These are phyloP conservation scores for Agrilus mali DNA, from an alignment of 2,888 invertebrate genomes.

Conservation along the genomic window DNA sequence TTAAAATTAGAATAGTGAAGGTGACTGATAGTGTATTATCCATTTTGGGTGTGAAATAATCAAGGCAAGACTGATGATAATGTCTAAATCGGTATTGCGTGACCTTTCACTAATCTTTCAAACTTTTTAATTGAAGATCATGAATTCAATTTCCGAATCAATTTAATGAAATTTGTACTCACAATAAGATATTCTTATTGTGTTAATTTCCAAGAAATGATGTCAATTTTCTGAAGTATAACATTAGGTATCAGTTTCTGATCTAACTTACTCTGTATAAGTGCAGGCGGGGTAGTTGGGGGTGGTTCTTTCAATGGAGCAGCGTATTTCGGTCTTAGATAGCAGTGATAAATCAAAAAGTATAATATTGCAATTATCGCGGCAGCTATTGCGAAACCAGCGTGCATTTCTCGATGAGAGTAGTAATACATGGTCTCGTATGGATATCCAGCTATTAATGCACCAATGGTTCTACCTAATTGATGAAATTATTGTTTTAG, in stretches of 20 bases:
- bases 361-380: slow-evolving; percentile 54
- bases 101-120: no score
- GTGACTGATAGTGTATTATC: no score
- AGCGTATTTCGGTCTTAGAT: slow-evolving; percentile 61
- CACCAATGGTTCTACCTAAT: slow-evolving; percentile 62
- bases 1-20: no score
- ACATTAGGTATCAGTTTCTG: neutral
- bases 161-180: no score
- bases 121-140: no score
- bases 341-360: slow-evolving; percentile 59
- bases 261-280: slow-evolving; percentile 45
- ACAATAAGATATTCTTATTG: no score
- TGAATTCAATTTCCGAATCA: no score
- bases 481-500: slow-evolving; percentile 9
- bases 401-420: slow-evolving; percentile 39
- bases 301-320: slow-evolving; percentile 44
- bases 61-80: no score
- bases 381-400: slow-evolving; percentile 52
- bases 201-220: neutral
- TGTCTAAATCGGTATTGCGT: no score
- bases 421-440: slow-evolving; percentile 24
- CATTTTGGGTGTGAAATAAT: no score
- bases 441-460: slow-evolving; percentile 45
- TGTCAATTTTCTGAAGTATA: neutral
- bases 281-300: slow-evolving; percentile 48